Base-by-base conservation (phyloP, 2,888 invertebrate species). In the Glaucopsyche alexis region DNA sequence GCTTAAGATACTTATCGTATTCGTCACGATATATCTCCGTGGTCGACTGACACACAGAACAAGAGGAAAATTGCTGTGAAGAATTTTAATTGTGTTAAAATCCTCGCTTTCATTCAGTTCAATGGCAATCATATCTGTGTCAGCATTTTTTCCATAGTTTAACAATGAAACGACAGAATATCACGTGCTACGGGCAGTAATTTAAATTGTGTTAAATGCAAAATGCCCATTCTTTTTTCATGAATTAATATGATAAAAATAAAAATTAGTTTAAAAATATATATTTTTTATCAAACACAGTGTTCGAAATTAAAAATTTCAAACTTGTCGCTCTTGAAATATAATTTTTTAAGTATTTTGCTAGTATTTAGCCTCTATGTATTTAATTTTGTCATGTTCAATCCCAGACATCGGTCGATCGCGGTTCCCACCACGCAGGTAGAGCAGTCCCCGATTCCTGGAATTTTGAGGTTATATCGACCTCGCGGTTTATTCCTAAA, bases 21-120 rank as follows among this genome's bases (percentile, higher is more conserved):
- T 60, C 60, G 29, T 29, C 60, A 29, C 29, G 60, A 38, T 0
- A 60, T 14, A 29, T 38, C 60, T 5, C 60, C 60, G 60, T 60
- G 29, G 29, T 60, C 60, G 60, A 60, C 84, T 77, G 80, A 81
- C 42, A 47, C 69, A 47, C 29, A 19, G 69, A 45, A 67, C 45
- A 67, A 69, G 47, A 69, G 45, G 49, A 47, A 47, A 69, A 69
- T 47, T 47, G 47, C 69, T 47, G 69, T 14, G 49, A 69, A 69
- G 69, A 69, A 69, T 69, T 69, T 69, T 69, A 69, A 69, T 69
- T 69, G 69, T 42, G 42, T 14, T 47, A 47, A 67, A 67, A 66
- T 65, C 65, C 66, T 72, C 72, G 72, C 72, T 72, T 65, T 72
- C 72, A 66, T 72, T 65, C 40, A 66, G 66, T 50, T 66, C 65